Percentiles rank a stretch among this genome's conserved stretches.
Conservation (phyloP, 2,888 invertebrate species). For the Machimus atricapillus region DNA sequence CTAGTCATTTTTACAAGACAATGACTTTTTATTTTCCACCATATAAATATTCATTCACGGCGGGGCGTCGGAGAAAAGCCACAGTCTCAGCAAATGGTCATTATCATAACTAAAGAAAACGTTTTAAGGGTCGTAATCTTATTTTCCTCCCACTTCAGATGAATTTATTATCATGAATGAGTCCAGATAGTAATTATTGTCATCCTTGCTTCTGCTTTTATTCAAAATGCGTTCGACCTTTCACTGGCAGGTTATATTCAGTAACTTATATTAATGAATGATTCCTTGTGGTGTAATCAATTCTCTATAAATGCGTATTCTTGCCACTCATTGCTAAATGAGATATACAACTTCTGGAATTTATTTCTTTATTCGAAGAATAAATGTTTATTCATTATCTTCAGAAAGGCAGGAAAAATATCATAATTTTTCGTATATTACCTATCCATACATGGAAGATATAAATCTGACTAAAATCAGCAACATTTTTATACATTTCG, state of each 20-base stretch:
- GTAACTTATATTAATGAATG: background rate
- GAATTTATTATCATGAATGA: background rate
- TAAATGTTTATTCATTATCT: background rate
- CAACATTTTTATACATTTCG: too few relatives aligned
- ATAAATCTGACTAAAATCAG: background rate
- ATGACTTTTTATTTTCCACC: background rate
- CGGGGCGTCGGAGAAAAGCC: background rate
- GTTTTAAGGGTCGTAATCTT: background rate
- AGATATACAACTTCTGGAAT: background rate
- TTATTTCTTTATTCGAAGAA: background rate
- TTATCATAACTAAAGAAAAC: background rate
- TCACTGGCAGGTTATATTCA: background rate
- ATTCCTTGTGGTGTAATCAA: background rate
- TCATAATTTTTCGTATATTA: background rate
- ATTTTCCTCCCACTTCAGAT: background rate
- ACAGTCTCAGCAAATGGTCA: background rate
- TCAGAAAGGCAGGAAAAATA: background rate
- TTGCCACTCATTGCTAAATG: background rate
- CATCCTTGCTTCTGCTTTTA: background rate
- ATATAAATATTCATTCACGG: background rate
- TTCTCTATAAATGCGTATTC: background rate
- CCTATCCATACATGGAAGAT: background rate
- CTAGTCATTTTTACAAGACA: background rate
- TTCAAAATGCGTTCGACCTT: background rate
- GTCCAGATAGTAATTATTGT: background rate